Conservation (phyloP, 2,797 vertebrate species). For the Epinephelus coioides region DNA sequence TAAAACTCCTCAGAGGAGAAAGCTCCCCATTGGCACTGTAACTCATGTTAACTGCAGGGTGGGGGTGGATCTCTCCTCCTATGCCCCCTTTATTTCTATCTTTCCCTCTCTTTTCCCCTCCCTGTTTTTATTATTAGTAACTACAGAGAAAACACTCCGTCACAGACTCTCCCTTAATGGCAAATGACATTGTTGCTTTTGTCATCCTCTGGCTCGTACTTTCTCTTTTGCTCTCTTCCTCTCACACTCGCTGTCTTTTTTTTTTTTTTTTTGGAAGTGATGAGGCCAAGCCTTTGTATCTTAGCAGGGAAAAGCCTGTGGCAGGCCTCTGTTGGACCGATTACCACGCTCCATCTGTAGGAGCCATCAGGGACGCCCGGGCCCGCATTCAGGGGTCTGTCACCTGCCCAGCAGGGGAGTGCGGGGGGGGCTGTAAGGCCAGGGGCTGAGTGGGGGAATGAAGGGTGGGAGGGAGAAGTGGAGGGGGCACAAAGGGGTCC, state of each 20-base stretch:
- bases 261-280: conserved; percentile 77
- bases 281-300: conserved; percentile 91
- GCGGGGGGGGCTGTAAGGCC: conserved; percentile 83
- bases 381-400: conserved; percentile 97
- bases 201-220: conserved; percentile 93
- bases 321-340: conserved; percentile 98
- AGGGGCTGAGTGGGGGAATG: conserved; percentile 85
- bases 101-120: conserved; percentile 57
- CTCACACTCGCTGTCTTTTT: conserved; percentile 68
- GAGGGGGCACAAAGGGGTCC: conserved; percentile 85
- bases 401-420: conserved; percentile 99
- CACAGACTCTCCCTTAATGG: conserved; percentile 90
- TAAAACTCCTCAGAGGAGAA: conserved; percentile 69
- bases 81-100: conserved; percentile 66
- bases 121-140: conserved; percentile 83
- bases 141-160: conserved; percentile 87
- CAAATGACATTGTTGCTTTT: conserved; percentile 97
- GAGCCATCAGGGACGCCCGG: conserved; percentile 97
- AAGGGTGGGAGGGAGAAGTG: conserved; percentile 74
- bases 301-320: conserved; percentile 91
- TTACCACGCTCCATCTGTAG: conserved; percentile 99
- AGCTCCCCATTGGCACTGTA: conserved; percentile 84
- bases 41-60: conserved; percentile 85
- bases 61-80: conserved; percentile 69
- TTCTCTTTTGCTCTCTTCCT: conserved; percentile 82